Conservation (phyloP, 2,113 vertebrate genomes). For the Eidolon helvum region DNA sequence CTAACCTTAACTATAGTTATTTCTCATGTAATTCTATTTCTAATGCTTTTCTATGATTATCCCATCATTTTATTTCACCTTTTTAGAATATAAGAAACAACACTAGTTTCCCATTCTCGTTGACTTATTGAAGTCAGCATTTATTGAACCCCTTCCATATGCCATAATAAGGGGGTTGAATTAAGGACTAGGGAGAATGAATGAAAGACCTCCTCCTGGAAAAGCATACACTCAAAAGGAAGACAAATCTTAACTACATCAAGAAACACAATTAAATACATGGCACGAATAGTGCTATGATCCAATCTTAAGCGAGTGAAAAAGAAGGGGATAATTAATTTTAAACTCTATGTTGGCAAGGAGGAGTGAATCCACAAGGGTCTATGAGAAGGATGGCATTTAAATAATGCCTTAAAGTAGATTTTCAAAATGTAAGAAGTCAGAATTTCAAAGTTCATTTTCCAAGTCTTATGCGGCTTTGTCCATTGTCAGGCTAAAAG, state of each 20-base stretch:
- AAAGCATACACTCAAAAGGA: neutral
- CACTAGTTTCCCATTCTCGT: neutral
- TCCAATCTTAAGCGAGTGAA: neutral
- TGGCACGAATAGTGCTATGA: neutral
- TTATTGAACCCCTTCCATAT: neutral
- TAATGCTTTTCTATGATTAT: neutral
- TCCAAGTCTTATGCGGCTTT: neutral
- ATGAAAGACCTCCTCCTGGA: neutral
- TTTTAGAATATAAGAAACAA: neutral
- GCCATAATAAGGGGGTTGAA: neutral
- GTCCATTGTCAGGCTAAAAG: neutral
- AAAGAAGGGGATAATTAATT: neutral
- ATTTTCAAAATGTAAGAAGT: slow-evolving; percentile 35
- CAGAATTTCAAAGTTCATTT: slow-evolving; percentile 28
- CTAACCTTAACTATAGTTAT: neutral
- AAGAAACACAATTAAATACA: neutral
- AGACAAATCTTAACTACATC: neutral
- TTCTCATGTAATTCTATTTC: neutral
- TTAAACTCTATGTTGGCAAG: neutral
- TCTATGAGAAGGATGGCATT: neutral
- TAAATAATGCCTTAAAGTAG: neutral
- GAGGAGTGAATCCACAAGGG: neutral
- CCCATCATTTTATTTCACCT: neutral
- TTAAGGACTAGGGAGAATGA: neutral
- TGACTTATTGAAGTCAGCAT: neutral